Conservation (phyloP, 2,113 vertebrate genomes). For the Gambusia holbrooki region DNA sequence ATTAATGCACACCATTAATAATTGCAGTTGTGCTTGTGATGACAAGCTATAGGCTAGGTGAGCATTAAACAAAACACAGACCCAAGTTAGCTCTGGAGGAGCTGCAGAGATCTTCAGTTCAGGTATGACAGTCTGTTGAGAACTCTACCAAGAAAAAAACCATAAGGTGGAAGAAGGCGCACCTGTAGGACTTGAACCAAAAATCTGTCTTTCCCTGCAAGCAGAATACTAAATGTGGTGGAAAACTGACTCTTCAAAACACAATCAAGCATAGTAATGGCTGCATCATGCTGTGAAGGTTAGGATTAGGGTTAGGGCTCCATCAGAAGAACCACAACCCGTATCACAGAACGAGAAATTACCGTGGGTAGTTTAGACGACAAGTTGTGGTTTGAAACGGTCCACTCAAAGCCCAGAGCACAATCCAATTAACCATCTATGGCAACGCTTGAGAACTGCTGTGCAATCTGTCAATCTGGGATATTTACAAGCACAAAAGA, state of each 20-base stretch:
- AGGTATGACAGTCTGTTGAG: too few relatives aligned
- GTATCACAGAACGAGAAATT: not conserved
- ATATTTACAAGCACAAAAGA: not conserved
- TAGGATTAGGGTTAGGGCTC: too few relatives aligned
- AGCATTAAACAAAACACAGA: not conserved
- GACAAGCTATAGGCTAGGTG: not conserved
- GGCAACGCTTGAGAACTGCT: not conserved
- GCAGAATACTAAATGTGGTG: not conserved
- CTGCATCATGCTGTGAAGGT: not conserved
- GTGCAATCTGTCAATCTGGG: not conserved
- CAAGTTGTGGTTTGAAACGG: too few relatives aligned
- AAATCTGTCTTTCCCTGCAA: not conserved
- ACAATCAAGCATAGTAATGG: not conserved
- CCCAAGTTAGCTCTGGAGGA: not conserved
- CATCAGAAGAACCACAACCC: not conserved
- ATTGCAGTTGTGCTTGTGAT: too few relatives aligned
- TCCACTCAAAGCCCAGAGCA: too few relatives aligned
- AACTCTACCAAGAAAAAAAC: too few relatives aligned
- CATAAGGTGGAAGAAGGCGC: too few relatives aligned
- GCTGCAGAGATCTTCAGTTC: not conserved
- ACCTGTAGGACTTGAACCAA: too few relatives aligned
- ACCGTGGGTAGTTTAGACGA: not conserved
- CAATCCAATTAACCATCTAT: not conserved
- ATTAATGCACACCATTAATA: not conserved
- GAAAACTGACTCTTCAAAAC: not conserved